phyloP scores from a whole-genome alignment of 2,797 vertebrate species.

The Rhinophrynus dorsalis region DNA sequence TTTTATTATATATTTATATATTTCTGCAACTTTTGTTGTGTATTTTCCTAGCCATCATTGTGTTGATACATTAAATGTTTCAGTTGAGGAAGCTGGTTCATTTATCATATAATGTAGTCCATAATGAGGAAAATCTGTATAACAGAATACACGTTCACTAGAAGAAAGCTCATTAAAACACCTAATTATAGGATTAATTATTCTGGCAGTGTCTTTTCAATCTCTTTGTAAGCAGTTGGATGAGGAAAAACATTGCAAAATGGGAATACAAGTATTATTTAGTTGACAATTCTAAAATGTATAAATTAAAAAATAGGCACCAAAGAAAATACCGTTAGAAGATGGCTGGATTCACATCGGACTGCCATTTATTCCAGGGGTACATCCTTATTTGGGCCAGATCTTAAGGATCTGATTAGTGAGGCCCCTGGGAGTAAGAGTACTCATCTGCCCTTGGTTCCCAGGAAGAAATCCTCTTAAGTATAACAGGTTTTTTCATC shows the following conservation, averaged over 20 bases:
- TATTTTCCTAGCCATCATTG: slow-evolving; percentile 88
- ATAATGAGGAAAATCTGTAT: slow-evolving; percentile 62
- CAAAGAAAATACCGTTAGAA: slow-evolving; percentile 62
- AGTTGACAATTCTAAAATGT: slow-evolving; percentile 77
- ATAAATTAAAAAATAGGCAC: too few species aligned
- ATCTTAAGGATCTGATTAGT: too few species aligned
- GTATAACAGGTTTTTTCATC: too few species aligned
- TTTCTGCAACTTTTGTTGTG: neutral
- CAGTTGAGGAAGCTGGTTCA: slow-evolving; percentile 73
- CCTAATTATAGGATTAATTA: slow-evolving; percentile 88
- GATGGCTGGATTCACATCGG: slow-evolving; percentile 67
- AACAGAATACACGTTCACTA: slow-evolving; percentile 70
- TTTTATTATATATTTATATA: neutral
- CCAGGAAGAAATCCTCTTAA: too few species aligned
- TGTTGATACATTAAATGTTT: slow-evolving; percentile 85
- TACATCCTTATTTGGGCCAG: too few species aligned
- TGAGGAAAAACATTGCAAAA: slow-evolving; percentile 75
- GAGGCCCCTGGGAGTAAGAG: too few species aligned
- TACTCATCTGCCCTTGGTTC: too few species aligned
- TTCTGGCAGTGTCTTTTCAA: slow-evolving; percentile 60
- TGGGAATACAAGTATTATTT: slow-evolving; percentile 75
- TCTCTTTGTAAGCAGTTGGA: slow-evolving; percentile 64
- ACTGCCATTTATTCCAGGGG: too few species aligned
- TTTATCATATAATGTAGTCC: slow-evolving; percentile 85
- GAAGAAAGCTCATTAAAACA: slow-evolving; percentile 76